Evolutionary conservation across 2,113 vertebrate species (phyloP).

Genomic region (Oreochromis niloticus): DNA sequence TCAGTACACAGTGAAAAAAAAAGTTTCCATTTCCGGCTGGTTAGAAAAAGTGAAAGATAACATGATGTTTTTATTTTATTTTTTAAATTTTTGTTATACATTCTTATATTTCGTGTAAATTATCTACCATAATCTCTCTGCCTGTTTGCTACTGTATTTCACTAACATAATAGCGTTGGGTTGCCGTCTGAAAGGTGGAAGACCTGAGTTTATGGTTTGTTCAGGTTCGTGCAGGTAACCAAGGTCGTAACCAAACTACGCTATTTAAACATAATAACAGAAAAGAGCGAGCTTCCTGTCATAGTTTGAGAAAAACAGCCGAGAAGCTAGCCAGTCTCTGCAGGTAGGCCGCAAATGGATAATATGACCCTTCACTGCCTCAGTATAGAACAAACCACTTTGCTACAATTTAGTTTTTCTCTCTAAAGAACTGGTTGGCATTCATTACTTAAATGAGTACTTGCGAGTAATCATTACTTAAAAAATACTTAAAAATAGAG

Average conservation of each 20-base stretch:
- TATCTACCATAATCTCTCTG: too few relatives aligned
- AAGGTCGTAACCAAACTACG: not conserved
- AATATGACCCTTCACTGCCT: not conserved
- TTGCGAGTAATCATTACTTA: not conserved
- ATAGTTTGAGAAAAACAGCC: not conserved
- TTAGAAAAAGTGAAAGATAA: not conserved
- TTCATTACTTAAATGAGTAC: not conserved
- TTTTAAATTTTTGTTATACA: not conserved
- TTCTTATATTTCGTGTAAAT: not conserved
- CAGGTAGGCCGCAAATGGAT: not conserved
- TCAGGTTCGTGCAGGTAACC: not conserved
- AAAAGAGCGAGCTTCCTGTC: not conserved
- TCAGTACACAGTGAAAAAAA: not conserved
- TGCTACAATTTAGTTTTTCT: accelerated
- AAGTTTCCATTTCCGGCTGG: not conserved
- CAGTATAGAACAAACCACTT: not conserved
- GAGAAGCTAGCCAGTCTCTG: not conserved
- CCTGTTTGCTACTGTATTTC: not conserved
- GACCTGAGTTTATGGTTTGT: not conserved
- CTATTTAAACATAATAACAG: not conserved
- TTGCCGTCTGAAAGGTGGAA: not conserved
- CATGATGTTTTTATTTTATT: not conserved
- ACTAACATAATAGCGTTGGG: not conserved
- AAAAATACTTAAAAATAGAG: not conserved
- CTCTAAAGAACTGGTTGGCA: not conserved